Percentiles rank a stretch among this genome's conserved stretches.
phyloP scores from a whole-genome alignment of 1,140 invertebrate species.

The Drosophila mayri region DNA sequence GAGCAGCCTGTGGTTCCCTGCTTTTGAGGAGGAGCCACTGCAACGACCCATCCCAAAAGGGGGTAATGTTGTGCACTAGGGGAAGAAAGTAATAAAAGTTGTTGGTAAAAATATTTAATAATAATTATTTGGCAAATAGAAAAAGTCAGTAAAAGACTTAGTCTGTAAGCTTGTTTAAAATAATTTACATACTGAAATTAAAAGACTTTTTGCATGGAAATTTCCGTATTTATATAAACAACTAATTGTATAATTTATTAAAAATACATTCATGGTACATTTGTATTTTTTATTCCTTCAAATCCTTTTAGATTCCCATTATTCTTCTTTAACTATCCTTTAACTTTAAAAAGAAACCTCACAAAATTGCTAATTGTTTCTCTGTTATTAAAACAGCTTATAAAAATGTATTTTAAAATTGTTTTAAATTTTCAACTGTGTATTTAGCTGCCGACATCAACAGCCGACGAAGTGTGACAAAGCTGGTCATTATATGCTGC shows the following conservation, averaged over 20 bases:
- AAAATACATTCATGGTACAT: not conserved
- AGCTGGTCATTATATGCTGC: slow-evolving; percentile 63
- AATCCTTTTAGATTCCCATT: too few species aligned
- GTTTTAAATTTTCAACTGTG: not conserved
- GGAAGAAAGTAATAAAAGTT: not conserved
- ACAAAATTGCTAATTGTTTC: too few species aligned
- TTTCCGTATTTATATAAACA: not conserved
- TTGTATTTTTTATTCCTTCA: too few species aligned
- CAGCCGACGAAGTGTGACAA: slow-evolving; percentile 74
- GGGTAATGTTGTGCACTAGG: not conserved
- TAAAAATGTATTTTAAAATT: not conserved
- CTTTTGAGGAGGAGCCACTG: slow-evolving; percentile 14
- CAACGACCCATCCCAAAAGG: slow-evolving; percentile 32
- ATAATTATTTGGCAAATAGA: not conserved
- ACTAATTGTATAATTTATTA: not conserved
- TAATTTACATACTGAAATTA: not conserved
- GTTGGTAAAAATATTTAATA: not conserved
- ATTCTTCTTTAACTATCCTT: not conserved
- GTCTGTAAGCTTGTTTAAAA: not conserved
- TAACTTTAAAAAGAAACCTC: not conserved
- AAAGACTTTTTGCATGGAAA: not conserved
- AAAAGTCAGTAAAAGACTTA: not conserved
- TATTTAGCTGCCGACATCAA: slow-evolving; percentile 3
- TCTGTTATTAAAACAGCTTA: too few species aligned
- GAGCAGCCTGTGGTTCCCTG: slow-evolving; percentile 43